Evolutionary conservation across 2,797 vertebrate species (phyloP).

Genomic region (Propithecus perrieri): DNA sequence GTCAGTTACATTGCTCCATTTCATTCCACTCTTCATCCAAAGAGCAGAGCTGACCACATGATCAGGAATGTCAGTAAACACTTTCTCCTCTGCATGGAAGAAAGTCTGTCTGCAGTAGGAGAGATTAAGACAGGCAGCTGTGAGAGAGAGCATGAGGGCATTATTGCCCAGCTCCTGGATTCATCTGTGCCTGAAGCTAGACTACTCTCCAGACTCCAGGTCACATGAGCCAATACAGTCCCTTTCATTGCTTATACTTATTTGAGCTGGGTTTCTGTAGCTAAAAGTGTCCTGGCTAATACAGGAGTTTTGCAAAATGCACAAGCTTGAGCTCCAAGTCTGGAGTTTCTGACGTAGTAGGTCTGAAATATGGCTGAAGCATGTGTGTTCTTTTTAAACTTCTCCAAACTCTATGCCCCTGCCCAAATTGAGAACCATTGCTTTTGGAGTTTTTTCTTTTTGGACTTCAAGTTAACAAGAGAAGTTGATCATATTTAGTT

Average conservation of each 20-base stretch:
- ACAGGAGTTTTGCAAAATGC: background rate
- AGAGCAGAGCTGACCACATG: background rate
- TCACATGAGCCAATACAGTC: background rate
- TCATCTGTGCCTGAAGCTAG: background rate
- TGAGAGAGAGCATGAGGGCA: background rate
- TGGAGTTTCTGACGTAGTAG: background rate
- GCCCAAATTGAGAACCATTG: background rate
- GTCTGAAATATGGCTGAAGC: background rate
- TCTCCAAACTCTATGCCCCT: background rate
- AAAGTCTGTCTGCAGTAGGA: background rate
- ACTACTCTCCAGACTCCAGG: background rate
- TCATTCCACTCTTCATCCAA: background rate
- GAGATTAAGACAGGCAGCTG: background rate
- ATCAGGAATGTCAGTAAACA: background rate
- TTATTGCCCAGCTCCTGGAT: background rate
- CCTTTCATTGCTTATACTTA: background rate
- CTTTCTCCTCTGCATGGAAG: background rate
- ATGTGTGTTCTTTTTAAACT: background rate
- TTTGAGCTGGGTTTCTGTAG: background rate
- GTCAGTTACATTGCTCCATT: background rate
- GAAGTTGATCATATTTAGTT: slow-evolving; percentile 4
- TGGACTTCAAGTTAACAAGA: background rate
- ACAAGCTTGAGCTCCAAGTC: background rate
- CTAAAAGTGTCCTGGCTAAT: background rate
- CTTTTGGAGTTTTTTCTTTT: background rate